phyloP scores from a whole-genome alignment of 2,797 vertebrate genomes.

The Pristis pectinata region DNA sequence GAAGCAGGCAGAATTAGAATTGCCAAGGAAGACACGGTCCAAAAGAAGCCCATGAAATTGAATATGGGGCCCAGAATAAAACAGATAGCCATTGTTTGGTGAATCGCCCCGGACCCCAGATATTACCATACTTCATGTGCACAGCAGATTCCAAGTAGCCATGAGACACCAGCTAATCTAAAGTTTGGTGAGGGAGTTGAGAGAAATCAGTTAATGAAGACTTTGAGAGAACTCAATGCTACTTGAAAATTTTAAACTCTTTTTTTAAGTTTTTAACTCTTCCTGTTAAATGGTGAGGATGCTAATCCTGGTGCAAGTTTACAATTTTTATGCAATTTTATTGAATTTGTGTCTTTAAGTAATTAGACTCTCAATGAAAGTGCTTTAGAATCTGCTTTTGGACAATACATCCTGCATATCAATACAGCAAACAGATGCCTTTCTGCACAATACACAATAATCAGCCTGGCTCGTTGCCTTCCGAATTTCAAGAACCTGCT shows the following conservation, averaged over 20 bases:
- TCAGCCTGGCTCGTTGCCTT: neutral
- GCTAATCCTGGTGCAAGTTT: neutral
- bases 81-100: too few relatives aligned
- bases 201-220: neutral
- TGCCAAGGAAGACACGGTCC: neutral
- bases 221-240: too few relatives aligned
- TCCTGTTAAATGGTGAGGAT: neutral
- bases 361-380: neutral
- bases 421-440: neutral
- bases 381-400: neutral
- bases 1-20: neutral
- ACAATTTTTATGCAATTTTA: neutral
- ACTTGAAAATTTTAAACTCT: neutral
- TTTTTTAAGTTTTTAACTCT: neutral
- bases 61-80: too few relatives aligned
- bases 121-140: neutral
- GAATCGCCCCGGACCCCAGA: too few relatives aligned
- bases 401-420: neutral
- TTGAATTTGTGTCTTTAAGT: neutral
- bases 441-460: neutral
- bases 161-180: neutral
- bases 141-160: neutral
- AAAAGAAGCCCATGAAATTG: too few relatives aligned
- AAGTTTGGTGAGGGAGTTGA: neutral
- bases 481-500: slow-evolving; percentile 6